Evolutionary conservation across 2,888 invertebrate genomes (phyloP).

Genomic region (Stratiomys singularior): DNA sequence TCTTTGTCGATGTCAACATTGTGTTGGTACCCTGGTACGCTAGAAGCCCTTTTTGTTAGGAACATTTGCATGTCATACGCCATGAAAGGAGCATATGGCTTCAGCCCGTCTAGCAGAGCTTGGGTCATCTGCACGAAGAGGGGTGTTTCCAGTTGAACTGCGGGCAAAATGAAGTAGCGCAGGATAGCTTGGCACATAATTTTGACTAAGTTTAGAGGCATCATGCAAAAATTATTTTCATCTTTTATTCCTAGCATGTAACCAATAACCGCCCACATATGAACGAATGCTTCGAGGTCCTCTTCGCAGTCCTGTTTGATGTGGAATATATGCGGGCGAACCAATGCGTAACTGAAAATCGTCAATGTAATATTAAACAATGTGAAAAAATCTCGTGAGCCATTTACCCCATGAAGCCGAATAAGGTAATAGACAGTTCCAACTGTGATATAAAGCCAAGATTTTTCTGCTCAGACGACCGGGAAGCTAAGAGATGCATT

Average conservation of each 20-base stretch:
- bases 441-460: slow-evolving; percentile 74
- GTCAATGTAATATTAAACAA: not conserved
- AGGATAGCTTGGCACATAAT: slow-evolving; percentile 48
- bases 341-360: slow-evolving; percentile 66
- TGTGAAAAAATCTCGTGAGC: too few relatives aligned
- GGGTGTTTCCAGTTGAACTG: slow-evolving; percentile 51
- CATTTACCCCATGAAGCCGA: slow-evolving; percentile 78
- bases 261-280: slow-evolving; percentile 83
- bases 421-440: slow-evolving; percentile 82
- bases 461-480: slow-evolving; percentile 65
- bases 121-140: slow-evolving; percentile 50
- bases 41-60: slow-evolving; percentile 39
- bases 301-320: slow-evolving; percentile 69
- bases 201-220: slow-evolving; percentile 47
- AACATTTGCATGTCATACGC: slow-evolving; percentile 52
- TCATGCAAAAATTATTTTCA: slow-evolving; percentile 52
- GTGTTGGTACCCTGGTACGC: slow-evolving; percentile 54
- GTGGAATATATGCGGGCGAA: slow-evolving; percentile 72
- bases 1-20: slow-evolving; percentile 44
- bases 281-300: slow-evolving; percentile 78
- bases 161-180: slow-evolving; percentile 52
- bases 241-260: slow-evolving; percentile 81
- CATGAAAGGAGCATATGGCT: slow-evolving; percentile 45
- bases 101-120: slow-evolving; percentile 51
- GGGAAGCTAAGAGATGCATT: slow-evolving; percentile 72